Evolutionary conservation across 2,888 invertebrate genomes (phyloP), one percentile per base, ranked within the genome.

Genomic region (Punctoribates punctum): DNA sequence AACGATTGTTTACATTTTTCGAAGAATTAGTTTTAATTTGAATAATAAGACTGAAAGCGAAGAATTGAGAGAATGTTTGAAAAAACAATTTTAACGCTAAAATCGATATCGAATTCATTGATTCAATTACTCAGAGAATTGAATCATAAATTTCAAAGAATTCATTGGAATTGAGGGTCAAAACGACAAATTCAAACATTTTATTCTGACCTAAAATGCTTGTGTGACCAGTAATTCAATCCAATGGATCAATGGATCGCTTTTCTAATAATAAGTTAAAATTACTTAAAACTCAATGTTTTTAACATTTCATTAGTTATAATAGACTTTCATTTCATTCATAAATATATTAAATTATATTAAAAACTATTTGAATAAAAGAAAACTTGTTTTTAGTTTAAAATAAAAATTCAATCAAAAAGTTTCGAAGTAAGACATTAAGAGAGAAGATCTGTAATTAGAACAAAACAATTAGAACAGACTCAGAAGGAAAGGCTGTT

Each of bases 151-250:
- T 27, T 60, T 3, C 27, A 25, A 60, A 27, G 17, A 5, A 20
- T 60, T 13, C 15, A 11, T n/a, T 67, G 1, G n/a, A 67, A 38
- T 67, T 67, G 25, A 67, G 15, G 65, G 65, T 38, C 65, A 38
- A 67, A 67, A 67, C 65, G 25, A 67, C 65, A 67, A 67, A 25
- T 67, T n/a, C 11, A 34, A 15, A 67, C 65, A 67, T 67, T 67
- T 67, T 67, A 67, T 67, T 67, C 13, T 27, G n/a, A 17, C 65
- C 17, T 60, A 67, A 67, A 67, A 67, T 38, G 65, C 65, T 38
- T 67, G 65, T 67, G 65, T 67, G 65, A 67, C 65, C 65, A 67
- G 4, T 4, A 13, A 60, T 27, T 60, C 23, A 60, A 60, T 60
- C 13, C 42, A 42, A 42, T 34, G 5, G 34, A 34, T 34, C 34